Evolutionary conservation across 2,888 invertebrate species (phyloP).

Genomic region (Scelioninae gen. 1): DNA sequence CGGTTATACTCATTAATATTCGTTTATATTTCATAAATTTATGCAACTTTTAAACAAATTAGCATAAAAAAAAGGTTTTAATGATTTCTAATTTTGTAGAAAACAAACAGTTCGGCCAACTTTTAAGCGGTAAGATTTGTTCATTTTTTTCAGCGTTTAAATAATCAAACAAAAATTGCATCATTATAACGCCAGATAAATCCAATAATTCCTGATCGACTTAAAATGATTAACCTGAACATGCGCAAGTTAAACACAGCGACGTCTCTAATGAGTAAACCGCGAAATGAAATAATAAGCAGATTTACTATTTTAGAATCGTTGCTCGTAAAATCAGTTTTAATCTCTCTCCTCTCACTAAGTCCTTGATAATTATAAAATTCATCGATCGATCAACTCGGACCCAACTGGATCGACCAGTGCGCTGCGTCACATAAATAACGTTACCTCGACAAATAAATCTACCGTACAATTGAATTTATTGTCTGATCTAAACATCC

Average conservation of each 20-base stretch:
- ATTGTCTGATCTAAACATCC: constrained; percentile 26
- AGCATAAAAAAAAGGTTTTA: too few species aligned
- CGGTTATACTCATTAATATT: too few species aligned
- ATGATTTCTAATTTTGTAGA: too few species aligned
- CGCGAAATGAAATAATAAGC: constrained; percentile 44
- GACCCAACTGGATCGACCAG: constrained; percentile 27
- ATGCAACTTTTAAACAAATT: too few species aligned
- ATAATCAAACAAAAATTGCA: too few species aligned
- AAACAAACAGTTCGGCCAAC: too few species aligned
- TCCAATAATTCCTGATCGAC: constrained; percentile 9
- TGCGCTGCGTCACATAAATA: constrained; percentile 34
- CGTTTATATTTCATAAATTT: too few species aligned
- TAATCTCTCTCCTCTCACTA: constrained; percentile 43
- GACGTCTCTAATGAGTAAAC: not conserved
- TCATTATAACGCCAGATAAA: too few species aligned
- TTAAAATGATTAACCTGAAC: constrained; percentile 3
- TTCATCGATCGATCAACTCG: constrained; percentile 57
- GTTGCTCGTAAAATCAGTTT: constrained; percentile 36
- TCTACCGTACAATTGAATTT: constrained; percentile 28
- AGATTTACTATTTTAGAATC: constrained; percentile 38
- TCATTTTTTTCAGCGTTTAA: too few species aligned
- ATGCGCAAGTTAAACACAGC: constrained; percentile 16
- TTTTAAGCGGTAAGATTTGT: too few species aligned
- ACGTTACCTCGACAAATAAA: constrained; percentile 28
- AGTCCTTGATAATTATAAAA: constrained; percentile 60